A percentile compares a stretch with the other conserved stretches of the same genome.
These are phyloP conservation scores for Emydoidea blandingii DNA, from an alignment of 2,797 vertebrate genomes.

Conservation along the genomic window DNA sequence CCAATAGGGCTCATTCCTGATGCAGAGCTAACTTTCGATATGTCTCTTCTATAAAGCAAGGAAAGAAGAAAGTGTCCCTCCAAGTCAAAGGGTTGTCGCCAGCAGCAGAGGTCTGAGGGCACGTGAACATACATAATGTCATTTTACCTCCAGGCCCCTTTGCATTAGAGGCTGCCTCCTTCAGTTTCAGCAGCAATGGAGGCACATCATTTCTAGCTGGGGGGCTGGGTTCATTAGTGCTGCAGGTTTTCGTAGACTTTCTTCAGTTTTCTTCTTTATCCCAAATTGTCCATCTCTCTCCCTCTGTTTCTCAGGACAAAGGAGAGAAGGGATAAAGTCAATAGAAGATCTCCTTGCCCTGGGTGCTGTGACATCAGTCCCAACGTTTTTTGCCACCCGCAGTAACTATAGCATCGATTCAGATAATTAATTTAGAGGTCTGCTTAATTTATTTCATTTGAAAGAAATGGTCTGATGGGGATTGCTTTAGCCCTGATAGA, in stretches of 20 bases:
- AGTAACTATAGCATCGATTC: background rate
- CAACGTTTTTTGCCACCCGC: background rate
- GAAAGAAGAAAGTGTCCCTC: background rate
- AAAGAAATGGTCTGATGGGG: constrained; percentile 2
- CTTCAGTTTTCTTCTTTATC: background rate
- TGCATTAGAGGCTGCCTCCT: background rate
- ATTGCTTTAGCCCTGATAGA: constrained; percentile 23
- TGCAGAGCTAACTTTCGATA: background rate
- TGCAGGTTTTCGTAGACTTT: background rate
- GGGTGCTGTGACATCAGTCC: background rate
- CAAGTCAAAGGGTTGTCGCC: background rate
- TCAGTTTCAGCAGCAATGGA: background rate
- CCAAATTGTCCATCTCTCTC: background rate
- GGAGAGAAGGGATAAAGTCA: background rate
- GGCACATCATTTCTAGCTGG: background rate
- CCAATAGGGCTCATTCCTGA: background rate
- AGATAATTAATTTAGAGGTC: background rate
- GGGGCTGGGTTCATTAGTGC: background rate
- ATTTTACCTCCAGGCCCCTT: background rate
- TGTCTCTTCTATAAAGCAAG: background rate
- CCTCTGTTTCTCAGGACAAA: background rate
- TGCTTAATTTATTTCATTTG: background rate
- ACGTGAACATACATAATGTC: rapidly evolving
- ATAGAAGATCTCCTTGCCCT: background rate
- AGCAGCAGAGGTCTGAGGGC: background rate